Evolutionary conservation across 2,797 vertebrate species (phyloP), one percentile per base, ranked within the genome.

Genomic region (Zonotrichia albicollis): DNA sequence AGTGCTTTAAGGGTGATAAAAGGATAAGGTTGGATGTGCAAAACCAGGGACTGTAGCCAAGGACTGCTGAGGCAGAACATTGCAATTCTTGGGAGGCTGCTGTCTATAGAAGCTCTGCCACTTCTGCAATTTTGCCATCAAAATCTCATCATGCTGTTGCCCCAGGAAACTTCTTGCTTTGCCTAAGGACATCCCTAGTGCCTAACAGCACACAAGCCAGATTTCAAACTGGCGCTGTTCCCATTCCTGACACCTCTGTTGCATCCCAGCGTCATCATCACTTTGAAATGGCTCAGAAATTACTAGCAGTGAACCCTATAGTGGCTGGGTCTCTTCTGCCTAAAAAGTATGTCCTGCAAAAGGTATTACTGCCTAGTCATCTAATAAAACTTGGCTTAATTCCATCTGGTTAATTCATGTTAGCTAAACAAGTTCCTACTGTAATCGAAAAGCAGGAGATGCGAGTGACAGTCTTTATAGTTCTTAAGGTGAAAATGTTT

Each of bases 121-220:
- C 46, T 74, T 93, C 30, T 71, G 48, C 66, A 83, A 76, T 76
- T 89, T 93, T 87, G 21, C 53, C 75, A 77, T 83, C 72, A 94
- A 93, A 94, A 92, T 89, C 82, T 58, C 68, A 61, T 74, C 65
- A 50, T 29, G 65, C 23, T 53, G 57, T 87, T 94, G 84, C 91
- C 57, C 57, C 62, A 83, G 89, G 72, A 88, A 85, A 71, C 16
- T 74, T 94, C 82, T 91, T 96, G 75, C 38, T 94, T 91, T 87
- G 75, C 87, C 78, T 89, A 8, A 89, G 81, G 89, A 73, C 54
- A 91, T 94, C 75, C 61, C 87, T 36, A 27, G 75, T 77, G 81
- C 57, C 29, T 84, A 71, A 73, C 34, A 85, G 45, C 60, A 60
- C 64, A 76, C 21, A 84, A 89, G 18, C 7, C 61, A 87, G 48